Percentiles rank a stretch among this genome's conserved stretches.
Conservation (phyloP, 2,797 vertebrate species). For the Sandelia bainsii region DNA sequence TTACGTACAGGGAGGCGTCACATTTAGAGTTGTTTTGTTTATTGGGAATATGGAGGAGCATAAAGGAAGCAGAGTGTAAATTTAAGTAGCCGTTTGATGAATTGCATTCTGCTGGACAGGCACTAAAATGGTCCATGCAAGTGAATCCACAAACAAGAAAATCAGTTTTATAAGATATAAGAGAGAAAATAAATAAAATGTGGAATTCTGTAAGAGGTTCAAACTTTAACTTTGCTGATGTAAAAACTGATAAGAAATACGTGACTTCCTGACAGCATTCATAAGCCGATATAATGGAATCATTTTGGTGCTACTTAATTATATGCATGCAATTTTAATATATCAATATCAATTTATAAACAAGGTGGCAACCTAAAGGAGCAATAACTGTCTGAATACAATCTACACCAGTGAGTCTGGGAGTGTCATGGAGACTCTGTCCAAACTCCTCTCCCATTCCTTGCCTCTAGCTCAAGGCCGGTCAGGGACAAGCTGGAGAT, state of each 20-base stretch:
- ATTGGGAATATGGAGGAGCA: slow-evolving; percentile 47
- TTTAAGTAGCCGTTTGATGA: slow-evolving; percentile 49
- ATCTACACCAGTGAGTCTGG: slow-evolving; percentile 19
- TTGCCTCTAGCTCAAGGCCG: slow-evolving; percentile 77
- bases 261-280: background rate
- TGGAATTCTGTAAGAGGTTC: background rate
- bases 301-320: background rate
- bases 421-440: slow-evolving; percentile 34
- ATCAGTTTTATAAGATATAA: background rate
- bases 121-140: slow-evolving; percentile 13
- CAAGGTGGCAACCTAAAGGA: slow-evolving; percentile 14
- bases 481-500: slow-evolving; percentile 82
- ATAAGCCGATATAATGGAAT: background rate
- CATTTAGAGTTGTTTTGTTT: slow-evolving; percentile 63
- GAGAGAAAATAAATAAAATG: background rate
- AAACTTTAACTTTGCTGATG: background rate
- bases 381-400: slow-evolving; percentile 17
- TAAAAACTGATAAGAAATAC: slow-evolving; percentile 1
- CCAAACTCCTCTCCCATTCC: slow-evolving; percentile 45
- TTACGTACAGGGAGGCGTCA: slow-evolving; percentile 68
- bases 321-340: background rate
- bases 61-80: slow-evolving; percentile 46
- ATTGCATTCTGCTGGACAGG: slow-evolving; percentile 3
- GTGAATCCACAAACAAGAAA: slow-evolving; percentile 14
- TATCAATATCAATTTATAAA: slow-evolving; percentile 2